phyloP scores from a whole-genome alignment of 2,888 invertebrate species.

The Mamestra brassicae region DNA sequence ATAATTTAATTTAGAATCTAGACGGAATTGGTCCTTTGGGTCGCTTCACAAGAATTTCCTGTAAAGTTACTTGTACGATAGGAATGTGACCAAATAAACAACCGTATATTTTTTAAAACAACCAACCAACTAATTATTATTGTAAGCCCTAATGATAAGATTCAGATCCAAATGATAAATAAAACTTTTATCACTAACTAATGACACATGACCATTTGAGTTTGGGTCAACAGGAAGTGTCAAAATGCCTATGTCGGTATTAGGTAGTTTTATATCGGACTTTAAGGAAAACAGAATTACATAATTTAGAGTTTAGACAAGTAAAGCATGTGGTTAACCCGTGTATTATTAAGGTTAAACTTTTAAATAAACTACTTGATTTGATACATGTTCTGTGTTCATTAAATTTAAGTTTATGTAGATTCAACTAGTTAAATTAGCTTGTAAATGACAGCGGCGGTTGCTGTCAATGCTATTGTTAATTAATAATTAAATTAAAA shows the following conservation, averaged over 20 bases:
- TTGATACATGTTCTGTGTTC: background rate
- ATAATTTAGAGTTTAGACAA: background rate
- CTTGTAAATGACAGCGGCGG: background rate
- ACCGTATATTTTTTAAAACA: background rate
- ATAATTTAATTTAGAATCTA: background rate
- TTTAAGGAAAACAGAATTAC: conserved; percentile 39
- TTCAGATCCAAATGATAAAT: conserved; percentile 9
- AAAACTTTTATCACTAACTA: conserved; percentile 13
- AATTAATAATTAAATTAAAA: too few species aligned
- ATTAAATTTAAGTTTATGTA: background rate
- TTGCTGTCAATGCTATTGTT: too few species aligned
- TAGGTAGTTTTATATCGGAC: conserved; percentile 9
- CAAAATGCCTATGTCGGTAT: conserved; percentile 26
- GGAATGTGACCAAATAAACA: background rate
- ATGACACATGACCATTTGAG: conserved; percentile 17
- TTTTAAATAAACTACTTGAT: conserved; percentile 6
- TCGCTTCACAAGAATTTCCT: background rate
- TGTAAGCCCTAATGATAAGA: background rate
- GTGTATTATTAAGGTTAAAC: conserved; percentile 6
- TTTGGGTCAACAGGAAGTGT: conserved; percentile 42
- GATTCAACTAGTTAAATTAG: background rate
- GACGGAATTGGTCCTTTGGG: background rate
- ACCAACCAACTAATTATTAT: too few species aligned
- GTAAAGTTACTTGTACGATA: background rate
- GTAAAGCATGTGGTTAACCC: conserved; percentile 15